Base-by-base conservation (phyloP, 2,888 invertebrate species). In the Yponomeuta malinellus region DNA sequence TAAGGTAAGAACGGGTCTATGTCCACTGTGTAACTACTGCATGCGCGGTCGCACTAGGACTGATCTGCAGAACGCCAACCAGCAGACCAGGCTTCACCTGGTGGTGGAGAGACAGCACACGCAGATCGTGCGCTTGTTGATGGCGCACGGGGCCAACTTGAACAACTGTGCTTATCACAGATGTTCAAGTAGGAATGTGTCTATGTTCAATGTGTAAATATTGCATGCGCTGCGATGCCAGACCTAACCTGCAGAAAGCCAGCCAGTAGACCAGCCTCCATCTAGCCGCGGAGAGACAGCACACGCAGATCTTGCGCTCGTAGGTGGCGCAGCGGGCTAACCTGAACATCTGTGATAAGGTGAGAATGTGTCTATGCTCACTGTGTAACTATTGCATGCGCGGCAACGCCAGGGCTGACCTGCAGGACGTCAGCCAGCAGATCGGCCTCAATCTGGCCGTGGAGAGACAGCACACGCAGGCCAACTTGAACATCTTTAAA, bases 81-180 rank as follows among this genome's bases (percentile, higher is more conserved):
- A 97, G 71, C 98, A 98, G 85, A 98, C 98, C 1, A 97, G 97
- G 0, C 92, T 98, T 43, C 99, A 99, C 89, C 94, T 99, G 72
- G 98, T 99, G 1, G 98, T 98, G 12, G 98, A 99, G 89, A 93
- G 99, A 10, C 98, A 99, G 82, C 99, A 99, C 89, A 97, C 98
- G n/a, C 98, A 98, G 89, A 98, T 99, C 75, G 98, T 99, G 72
- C 94, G 98, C 83, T 93, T 99, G 75, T 93, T 99, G 77, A 98
- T 99, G 23, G 95, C 97, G 70, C 98, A 98, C 85, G 97, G 97
- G 10, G 98, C 98, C 63, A 97, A 98, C 88, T 93, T 99, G 77
- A 98, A 99, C 88, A 96, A 98, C 74, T 97, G 98, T 68, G 23
- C 23, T 23, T 23, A 23, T 23, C 23, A 23, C 23, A 23, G 23